Base-by-base conservation (phyloP, 2,888 invertebrate genomes). In the Acleris holmiana region DNA sequence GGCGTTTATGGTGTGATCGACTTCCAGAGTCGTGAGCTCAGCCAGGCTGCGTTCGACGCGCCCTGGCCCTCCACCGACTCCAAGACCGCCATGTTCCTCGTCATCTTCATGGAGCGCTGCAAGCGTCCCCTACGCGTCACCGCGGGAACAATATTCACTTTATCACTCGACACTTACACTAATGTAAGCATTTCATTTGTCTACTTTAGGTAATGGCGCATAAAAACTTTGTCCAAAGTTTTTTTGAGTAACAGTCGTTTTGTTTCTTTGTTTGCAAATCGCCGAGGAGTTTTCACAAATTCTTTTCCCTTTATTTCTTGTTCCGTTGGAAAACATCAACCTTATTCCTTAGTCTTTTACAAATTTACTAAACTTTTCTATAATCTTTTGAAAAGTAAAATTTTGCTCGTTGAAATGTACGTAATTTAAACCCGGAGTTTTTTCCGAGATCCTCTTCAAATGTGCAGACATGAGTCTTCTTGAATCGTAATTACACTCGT, bases 101-200 rank as follows among this genome's bases (percentile, higher is more conserved):
- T 93, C 21, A 78, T 94, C 21, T 91, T 93, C 62, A 78, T 93
- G 71, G 90, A 91, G 66, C 83, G 93, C 70, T 91, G 93, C 71
- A 93, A 93, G 69, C 87, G 85, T 18, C 93, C 93, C 1, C 77
- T 94, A 55, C 79, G 80, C 46, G 84, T 94, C 4, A 91, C 90
- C 0, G 93, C 94, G 29, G 94, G 93, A 7, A 93, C 94, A 76
- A 87, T 94, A 71, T 91, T 91, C 66, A 93, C 84, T 1, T 80
- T 94, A 18, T 93, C 94, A 3, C 81, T 94, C 29, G 84, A 87
- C 59, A 93, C 93, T 21, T 91, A 94, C 65, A 94, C 93, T 29
- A 80, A 86, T 66, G 94, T 93, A 81, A 89, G 89, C 47, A 40
- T 49, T 64, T 58, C 58, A 64, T 53, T 58, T 48, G 29, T 47